Base-by-base conservation (phyloP, 2,113 vertebrate genomes). In the Tonatia bakeri region DNA sequence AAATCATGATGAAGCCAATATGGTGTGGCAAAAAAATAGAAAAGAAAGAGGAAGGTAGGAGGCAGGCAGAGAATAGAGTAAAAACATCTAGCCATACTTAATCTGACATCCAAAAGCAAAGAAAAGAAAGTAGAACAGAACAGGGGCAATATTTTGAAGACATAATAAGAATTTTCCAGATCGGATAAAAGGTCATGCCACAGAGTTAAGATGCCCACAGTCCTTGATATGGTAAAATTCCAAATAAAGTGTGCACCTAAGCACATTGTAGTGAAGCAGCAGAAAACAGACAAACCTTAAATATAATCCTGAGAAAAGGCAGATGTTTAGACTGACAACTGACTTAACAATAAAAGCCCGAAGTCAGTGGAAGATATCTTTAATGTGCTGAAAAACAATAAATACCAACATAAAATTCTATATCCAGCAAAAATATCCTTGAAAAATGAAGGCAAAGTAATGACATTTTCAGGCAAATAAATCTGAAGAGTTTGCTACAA, bases 381-480 rank as follows among this genome's bases (percentile, higher is more conserved):
- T 26, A 85, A 59, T 69, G 28, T 59, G 40, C 45, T 80, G n/a
- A 80, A 92, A 88, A 92, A 43, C 17, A 73, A 40, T 40, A 89
- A 33, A 87, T 15, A 83, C 5, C n/a, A 36, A 79, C 3, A 65
- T 90, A 70, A 36, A 94, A 72, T 82, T 86, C 52, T 82, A 72
- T 50, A 77, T 22, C 38, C 20, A 86, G 20, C 16, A 92, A 89
- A 96, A n/a, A 59, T 36, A 43, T 54, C n/a, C 72, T 50, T 91
- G 61, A 94, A 70, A n/a, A 86, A 72, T 38, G 43, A 77, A 90
- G 33, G 61, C 43, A 92, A 92, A 92, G 75, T 69, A 54, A 81
- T n/a, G 64, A 80, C 3, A 73, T 61, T 50, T 75, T 72, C 33
- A 76, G 85, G 88, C 84, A 96, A 72, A 83, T 38, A 76, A 36